Conservation (phyloP, 2,888 invertebrate genomes). For the Heliconius erato region DNA sequence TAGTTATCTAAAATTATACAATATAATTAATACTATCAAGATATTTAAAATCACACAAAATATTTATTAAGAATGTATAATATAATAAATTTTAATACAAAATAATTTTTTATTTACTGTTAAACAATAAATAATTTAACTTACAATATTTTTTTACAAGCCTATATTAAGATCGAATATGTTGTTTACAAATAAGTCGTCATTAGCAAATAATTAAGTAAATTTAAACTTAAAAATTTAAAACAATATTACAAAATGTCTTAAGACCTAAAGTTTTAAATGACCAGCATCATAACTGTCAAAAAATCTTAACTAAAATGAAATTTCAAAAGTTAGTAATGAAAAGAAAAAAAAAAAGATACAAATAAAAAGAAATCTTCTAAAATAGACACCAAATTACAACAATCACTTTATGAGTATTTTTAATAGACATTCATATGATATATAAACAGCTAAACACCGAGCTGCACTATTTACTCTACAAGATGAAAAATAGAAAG, state of each 20-base stretch:
- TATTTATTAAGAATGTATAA: conserved; percentile 42
- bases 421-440: conserved; percentile 25
- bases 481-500: conserved; percentile 17
- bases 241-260: background rate
- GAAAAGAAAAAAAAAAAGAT: conserved; percentile 4
- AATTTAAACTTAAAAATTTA: conserved; percentile 47
- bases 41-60: conserved; percentile 49
- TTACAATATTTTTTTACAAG: conserved; percentile 60
- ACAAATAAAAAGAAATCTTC: conserved; percentile 6
- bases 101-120: conserved; percentile 60
- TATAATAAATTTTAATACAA: conserved; percentile 48
- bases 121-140: conserved; percentile 59
- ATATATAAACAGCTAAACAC: conserved; percentile 1
- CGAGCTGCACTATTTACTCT: conserved; percentile 8
- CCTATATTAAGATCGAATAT: conserved; percentile 56
- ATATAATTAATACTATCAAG: conserved; percentile 37
- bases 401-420: conserved; percentile 23
- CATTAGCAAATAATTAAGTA: conserved; percentile 61
- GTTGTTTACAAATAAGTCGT: conserved; percentile 53
- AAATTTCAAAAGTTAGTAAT: conserved; percentile 4
- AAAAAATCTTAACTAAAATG: conserved; percentile 32
- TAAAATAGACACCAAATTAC: conserved; percentile 19
- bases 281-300: conserved; percentile 62
- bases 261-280: conserved; percentile 52
- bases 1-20: conserved; percentile 44